A percentile compares a stretch with the other conserved stretches of the same genome.
Conservation (phyloP, 2,113 vertebrate species). For the Stegastes partitus region DNA sequence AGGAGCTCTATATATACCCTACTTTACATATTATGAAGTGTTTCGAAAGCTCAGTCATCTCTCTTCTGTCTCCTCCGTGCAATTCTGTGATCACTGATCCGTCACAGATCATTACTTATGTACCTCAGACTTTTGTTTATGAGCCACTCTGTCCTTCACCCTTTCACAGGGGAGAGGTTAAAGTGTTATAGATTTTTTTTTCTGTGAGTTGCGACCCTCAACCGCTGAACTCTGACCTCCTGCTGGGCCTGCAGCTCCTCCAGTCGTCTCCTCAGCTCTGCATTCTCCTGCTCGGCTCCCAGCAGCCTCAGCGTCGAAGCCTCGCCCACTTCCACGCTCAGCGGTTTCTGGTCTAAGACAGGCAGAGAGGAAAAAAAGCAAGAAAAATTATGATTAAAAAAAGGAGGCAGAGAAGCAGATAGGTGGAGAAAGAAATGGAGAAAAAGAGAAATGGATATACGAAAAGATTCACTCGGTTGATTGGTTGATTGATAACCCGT, state of each 20-base stretch:
- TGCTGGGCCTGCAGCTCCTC: constrained; percentile 82
- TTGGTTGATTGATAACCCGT: constrained; percentile 50
- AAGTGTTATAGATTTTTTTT: constrained; percentile 21
- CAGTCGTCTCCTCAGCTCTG: constrained; percentile 81
- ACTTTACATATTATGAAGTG: not conserved
- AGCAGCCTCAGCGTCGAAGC: constrained; percentile 84
- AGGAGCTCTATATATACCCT: not conserved
- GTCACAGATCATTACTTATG: not conserved
- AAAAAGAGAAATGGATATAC: constrained; percentile 33
- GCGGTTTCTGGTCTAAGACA: constrained; percentile 79
- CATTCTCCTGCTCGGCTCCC: constrained; percentile 86
- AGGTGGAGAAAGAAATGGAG: not conserved
- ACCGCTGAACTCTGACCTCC: constrained; percentile 74
- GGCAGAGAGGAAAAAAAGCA: not conserved
- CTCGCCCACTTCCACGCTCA: constrained; percentile 85
- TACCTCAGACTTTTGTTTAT: not conserved
- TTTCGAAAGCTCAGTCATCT: not conserved
- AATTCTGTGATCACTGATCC: not conserved
- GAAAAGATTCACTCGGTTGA: constrained; percentile 44
- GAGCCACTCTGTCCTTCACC: constrained; percentile 2
- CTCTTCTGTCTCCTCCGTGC: not conserved
- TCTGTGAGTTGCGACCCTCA: constrained; percentile 6
- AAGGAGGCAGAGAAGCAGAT: not conserved
- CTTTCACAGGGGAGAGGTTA: not conserved
- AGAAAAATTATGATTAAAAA: constrained; percentile 1